These are phyloP conservation scores for Centruroides sculpturatus DNA, from an alignment of 1,140 invertebrate genomes.

Conservation along the genomic window DNA sequence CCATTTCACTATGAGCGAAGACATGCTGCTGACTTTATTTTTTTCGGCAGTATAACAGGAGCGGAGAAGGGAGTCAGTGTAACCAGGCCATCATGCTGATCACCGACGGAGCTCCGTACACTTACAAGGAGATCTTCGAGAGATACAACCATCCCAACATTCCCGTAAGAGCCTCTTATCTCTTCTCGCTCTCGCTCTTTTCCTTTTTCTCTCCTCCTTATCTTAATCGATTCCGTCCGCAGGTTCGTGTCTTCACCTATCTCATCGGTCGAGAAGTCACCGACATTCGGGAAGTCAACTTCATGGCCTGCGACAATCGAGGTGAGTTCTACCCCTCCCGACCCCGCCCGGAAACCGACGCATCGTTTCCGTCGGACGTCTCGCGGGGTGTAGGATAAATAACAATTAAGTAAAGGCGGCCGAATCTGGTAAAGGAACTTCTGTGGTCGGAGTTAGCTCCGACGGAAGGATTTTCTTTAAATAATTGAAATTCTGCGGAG, in stretches of 20 bases:
- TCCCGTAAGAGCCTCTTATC: conserved; percentile 35
- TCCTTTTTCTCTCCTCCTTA: too few species aligned
- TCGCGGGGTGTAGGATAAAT: too few species aligned
- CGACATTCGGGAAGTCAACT: conserved; percentile 77
- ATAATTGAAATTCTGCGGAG: too few species aligned
- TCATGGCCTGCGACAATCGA: conserved; percentile 95
- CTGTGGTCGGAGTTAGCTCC: too few species aligned
- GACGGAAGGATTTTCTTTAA: too few species aligned
- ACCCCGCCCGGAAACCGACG: too few species aligned
- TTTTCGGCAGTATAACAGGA: conserved; percentile 15
- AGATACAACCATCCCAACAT: conserved; percentile 58
- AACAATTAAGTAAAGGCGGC: too few species aligned
- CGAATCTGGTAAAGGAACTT: too few species aligned
- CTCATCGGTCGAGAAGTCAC: conserved; percentile 88
- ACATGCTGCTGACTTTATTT: background rate
- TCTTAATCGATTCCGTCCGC: conserved; percentile 26
- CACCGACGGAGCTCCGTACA: conserved; percentile 90
- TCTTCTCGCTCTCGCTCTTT: too few species aligned
- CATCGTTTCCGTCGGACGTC: too few species aligned
- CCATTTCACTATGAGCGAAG: too few species aligned
- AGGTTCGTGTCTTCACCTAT: conserved; percentile 90
- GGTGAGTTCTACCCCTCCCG: conserved; percentile 37
- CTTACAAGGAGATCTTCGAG: conserved; percentile 79
- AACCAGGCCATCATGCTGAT: conserved; percentile 98
- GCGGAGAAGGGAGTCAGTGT: conserved; percentile 60